Percentiles rank a stretch among this genome's conserved stretches.
phyloP scores from a whole-genome alignment of 2,113 vertebrate species.

The Nesoenas mayeri region DNA sequence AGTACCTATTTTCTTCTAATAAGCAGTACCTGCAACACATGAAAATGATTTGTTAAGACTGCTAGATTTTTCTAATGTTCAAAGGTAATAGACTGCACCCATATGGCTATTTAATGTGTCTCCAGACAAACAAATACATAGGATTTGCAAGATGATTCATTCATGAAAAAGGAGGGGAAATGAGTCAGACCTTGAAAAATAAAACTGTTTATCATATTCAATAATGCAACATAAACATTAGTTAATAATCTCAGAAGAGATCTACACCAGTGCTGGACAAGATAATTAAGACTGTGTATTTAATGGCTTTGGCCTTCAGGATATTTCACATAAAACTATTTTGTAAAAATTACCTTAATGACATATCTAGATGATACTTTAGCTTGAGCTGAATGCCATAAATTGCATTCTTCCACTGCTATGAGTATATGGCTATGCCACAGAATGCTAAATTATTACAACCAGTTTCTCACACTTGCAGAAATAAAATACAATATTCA shows the following conservation, averaged over 20 bases:
- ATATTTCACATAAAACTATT: conserved; percentile 39
- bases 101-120: conserved; percentile 33
- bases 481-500: conserved; percentile 54
- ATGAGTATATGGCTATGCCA: neutral
- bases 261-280: neutral
- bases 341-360: conserved; percentile 45
- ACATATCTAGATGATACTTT: conserved; percentile 43
- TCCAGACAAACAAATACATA: conserved; percentile 26
- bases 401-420: conserved; percentile 20
- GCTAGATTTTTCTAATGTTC: conserved; percentile 35
- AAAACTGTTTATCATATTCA: conserved; percentile 32
- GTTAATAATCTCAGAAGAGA: conserved; percentile 26
- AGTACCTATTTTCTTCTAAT: conserved; percentile 48
- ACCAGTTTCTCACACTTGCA: neutral
- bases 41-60: conserved; percentile 52
- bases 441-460: conserved; percentile 46
- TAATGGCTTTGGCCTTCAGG: conserved; percentile 32
- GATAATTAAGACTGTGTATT: conserved; percentile 21
- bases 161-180: conserved; percentile 52
- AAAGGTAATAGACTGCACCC: conserved; percentile 33
- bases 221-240: conserved; percentile 23
- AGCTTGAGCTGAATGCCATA: conserved; percentile 53
- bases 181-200: conserved; percentile 27
- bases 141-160: conserved; percentile 25
- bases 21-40: conserved; percentile 52